Evolutionary conservation across 2,113 vertebrate genomes (phyloP).

Genomic region (Dermatemys mawii): DNA sequence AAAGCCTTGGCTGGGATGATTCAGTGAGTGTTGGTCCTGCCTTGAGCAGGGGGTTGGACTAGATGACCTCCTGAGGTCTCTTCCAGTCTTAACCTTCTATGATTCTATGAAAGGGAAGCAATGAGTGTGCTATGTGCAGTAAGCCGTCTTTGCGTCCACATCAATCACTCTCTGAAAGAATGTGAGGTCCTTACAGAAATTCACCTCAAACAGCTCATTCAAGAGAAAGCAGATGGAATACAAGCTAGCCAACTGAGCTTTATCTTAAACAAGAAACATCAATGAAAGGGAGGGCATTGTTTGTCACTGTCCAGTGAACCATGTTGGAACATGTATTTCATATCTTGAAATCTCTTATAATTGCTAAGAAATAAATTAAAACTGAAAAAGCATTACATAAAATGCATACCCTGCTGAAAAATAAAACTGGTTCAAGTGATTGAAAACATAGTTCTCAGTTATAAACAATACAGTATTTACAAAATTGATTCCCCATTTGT

Average conservation of each 20-base stretch:
- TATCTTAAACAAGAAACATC: background rate
- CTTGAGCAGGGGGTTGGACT: too few species aligned
- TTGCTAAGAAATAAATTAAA: conserved; percentile 42
- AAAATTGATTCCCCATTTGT: background rate
- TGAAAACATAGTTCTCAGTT: conserved; percentile 51
- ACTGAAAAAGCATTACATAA: conserved; percentile 20
- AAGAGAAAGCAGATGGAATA: conserved; percentile 4
- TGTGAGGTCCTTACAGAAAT: background rate
- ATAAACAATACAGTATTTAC: background rate
- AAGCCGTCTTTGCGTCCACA: background rate
- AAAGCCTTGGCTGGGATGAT: too few species aligned
- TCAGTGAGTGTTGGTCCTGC: too few species aligned
- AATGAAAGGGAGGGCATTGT: background rate
- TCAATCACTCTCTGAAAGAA: background rate
- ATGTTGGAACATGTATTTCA: background rate
- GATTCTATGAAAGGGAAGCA: background rate
- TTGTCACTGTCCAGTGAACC: background rate
- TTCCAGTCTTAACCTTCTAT: too few species aligned
- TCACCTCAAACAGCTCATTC: conserved; percentile 11
- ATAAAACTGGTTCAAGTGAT: conserved; percentile 36
- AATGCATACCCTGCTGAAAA: conserved; percentile 37
- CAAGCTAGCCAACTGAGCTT: background rate
- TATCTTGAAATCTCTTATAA: conserved; percentile 13
- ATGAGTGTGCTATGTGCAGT: background rate
- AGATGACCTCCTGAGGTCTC: too few species aligned